A percentile compares a stretch with the other conserved stretches of the same genome.
Conservation (phyloP, 2,797 vertebrate genomes). For the Siniperca undulata region DNA sequence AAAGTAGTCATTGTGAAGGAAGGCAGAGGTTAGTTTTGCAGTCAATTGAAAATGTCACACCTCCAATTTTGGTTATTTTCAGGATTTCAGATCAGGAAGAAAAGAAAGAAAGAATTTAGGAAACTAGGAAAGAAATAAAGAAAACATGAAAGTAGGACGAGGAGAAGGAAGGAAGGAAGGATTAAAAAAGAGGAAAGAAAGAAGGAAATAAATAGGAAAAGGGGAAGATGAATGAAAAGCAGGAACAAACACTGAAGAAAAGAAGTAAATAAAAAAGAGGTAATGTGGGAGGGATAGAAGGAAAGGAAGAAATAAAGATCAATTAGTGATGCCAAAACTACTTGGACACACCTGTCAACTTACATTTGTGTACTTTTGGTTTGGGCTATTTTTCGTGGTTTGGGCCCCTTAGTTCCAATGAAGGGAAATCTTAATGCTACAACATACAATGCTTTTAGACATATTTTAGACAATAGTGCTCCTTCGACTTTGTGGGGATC, state of each 20-base stretch:
- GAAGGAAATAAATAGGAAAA: background rate
- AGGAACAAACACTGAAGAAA: background rate
- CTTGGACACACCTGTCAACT: background rate
- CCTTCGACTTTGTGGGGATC: background rate
- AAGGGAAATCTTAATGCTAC: background rate
- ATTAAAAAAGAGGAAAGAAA: background rate
- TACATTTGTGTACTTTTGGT: background rate
- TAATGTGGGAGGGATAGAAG: background rate
- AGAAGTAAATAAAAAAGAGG: background rate
- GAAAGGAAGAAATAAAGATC: background rate
- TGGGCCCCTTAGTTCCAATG: too few species aligned
- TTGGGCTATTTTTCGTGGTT: too few species aligned
- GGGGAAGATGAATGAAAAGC: background rate
- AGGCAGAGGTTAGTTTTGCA: slow-evolving; percentile 8
- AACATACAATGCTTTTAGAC: background rate
- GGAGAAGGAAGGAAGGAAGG: background rate
- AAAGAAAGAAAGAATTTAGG: background rate
- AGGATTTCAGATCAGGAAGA: background rate
- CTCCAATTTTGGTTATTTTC: background rate
- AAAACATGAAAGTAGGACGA: background rate
- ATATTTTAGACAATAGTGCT: background rate
- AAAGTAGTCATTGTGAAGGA: background rate
- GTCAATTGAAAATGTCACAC: background rate
- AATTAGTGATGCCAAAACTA: slow-evolving; percentile 1
- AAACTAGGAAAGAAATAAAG: background rate